A percentile compares a stretch with the other conserved stretches of the same genome.
Evolutionary conservation across 2,113 vertebrate species (phyloP).

Genomic region (Cichladusa arquata): DNA sequence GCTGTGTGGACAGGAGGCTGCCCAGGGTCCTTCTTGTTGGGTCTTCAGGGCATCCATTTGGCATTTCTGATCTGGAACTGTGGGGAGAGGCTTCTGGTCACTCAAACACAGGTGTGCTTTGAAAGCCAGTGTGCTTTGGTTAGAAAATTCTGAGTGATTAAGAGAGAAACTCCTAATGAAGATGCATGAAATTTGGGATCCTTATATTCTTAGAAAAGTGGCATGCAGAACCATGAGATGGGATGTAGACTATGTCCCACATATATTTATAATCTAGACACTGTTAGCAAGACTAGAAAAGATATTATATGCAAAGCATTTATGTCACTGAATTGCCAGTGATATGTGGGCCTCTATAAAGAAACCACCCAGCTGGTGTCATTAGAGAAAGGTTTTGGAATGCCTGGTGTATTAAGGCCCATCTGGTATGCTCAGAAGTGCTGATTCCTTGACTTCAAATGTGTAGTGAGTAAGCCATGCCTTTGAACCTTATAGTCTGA

Average conservation of each 20-base stretch:
- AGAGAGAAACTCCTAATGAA: neutral
- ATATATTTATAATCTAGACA: neutral
- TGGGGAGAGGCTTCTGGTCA: neutral
- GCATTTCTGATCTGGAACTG: neutral
- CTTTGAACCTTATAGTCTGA: neutral
- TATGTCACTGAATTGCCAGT: neutral
- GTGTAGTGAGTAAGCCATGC: neutral
- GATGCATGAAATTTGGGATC: neutral
- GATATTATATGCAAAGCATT: neutral
- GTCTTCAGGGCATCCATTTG: neutral
- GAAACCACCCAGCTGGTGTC: neutral
- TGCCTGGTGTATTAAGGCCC: neutral
- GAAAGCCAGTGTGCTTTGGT: neutral
- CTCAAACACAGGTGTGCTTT: accelerated
- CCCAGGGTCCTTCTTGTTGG: neutral
- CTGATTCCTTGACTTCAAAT: neutral
- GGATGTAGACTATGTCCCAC: neutral
- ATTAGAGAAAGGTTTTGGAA: neutral
- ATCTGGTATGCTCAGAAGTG: neutral
- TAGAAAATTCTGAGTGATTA: neutral
- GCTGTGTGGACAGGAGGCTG: neutral
- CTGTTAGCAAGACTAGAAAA: neutral
- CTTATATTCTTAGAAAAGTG: neutral
- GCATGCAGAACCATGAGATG: neutral
- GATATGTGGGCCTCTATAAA: neutral